Evolutionary conservation across 1,140 invertebrate genomes (phyloP), one percentile per base, ranked within the genome.

Genomic region (Chrysoperla carnea): DNA sequence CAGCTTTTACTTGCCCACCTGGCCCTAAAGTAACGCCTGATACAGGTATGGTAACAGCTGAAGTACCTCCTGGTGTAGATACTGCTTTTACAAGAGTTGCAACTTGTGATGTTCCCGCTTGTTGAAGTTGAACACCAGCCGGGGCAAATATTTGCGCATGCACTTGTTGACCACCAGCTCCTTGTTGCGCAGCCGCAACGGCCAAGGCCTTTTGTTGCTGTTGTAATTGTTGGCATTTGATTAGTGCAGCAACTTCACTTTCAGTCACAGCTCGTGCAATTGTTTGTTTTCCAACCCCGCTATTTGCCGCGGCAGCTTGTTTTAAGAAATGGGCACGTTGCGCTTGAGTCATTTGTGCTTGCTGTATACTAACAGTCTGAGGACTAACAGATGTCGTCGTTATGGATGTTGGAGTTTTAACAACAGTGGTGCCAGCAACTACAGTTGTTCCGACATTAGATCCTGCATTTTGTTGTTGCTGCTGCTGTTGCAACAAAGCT

Each of bases 181-280:
- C 50, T 46, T 52, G 51, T 42, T 48, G 43, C 5, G 58, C 45
- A 42, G 62, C 58, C 12, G 60, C 52, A 0, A 61, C 57, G 9
- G 65, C 55, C 48, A 70, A 66, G 5, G 64, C 61, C 4, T 62
- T 60, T 29, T 75, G 70, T 42, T 72, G 71, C 28, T 71, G 66
- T 38, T 72, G 65, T 35, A 72, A 50, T 23, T 70, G 69, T 45
- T 81, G 77, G 12, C 73, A 64, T 48, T 83, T 82, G 0, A 84
- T 57, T 12, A 84, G 46, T 8, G 78, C 72, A 8, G 74, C 69
- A 66, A 85, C 74, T 53, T 84, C 81, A 14, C 70, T 66, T 13
- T 82, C 75, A 0, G 77, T 70, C 2, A 80, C 68, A 11, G 72
- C 68, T 40, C 67, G 68, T 46, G 61, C 67, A 40, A 60, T 65